Evolutionary conservation across 2,113 vertebrate genomes (phyloP).

Genomic region (Turdus rufiventris): DNA sequence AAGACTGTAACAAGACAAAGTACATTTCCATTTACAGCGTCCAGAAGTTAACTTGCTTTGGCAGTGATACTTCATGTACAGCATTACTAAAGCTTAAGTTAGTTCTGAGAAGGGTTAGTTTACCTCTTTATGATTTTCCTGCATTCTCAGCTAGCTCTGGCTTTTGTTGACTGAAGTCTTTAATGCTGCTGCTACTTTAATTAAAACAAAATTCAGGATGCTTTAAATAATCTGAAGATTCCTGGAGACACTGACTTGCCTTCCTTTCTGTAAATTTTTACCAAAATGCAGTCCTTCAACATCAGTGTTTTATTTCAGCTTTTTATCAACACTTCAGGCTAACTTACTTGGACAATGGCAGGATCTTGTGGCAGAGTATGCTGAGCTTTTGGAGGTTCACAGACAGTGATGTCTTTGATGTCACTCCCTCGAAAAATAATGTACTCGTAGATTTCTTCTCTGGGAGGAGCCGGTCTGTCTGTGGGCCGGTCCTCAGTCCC

Average conservation of each 20-base stretch:
- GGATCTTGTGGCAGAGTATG: conserved; percentile 90
- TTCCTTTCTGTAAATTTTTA: background rate
- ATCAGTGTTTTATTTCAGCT: background rate
- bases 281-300: background rate
- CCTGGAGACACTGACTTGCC: background rate
- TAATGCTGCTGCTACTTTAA: background rate
- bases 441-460: conserved; percentile 95
- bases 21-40: conserved; percentile 37
- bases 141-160: background rate
- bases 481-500: conserved; percentile 94
- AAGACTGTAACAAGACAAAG: conserved; percentile 80
- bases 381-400: conserved; percentile 88
- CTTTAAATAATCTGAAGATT: background rate
- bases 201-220: background rate
- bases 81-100: background rate
- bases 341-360: conserved; percentile 90
- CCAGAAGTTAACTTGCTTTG: background rate
- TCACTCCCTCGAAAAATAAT: conserved; percentile 97
- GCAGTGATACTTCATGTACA: background rate
- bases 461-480: conserved; percentile 86
- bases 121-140: background rate
- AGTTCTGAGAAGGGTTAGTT: background rate
- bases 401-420: conserved; percentile 93
- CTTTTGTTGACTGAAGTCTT: background rate
- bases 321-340: background rate